These are phyloP conservation scores for Momotus momota DNA, from an alignment of 2,797 vertebrate genomes.

Conservation along the genomic window DNA sequence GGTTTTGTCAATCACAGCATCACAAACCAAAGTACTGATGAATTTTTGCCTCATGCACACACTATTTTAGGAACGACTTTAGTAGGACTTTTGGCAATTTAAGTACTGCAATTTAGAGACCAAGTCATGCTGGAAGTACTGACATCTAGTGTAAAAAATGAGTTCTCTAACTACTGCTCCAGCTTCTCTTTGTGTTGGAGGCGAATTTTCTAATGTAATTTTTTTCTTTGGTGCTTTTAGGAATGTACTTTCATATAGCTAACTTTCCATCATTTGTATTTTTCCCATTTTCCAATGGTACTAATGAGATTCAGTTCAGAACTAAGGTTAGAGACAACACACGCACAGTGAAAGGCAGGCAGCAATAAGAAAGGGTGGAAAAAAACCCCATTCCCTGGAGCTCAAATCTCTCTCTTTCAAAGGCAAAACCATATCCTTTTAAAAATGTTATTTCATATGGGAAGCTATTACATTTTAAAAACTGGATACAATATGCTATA, in stretches of 20 bases:
- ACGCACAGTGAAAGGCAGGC: not conserved
- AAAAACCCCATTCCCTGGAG: not conserved
- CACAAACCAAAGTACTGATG: not conserved
- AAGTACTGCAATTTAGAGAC: not conserved
- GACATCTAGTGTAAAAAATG: not conserved
- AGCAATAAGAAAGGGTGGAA: not conserved
- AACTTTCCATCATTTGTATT: slow-evolving; percentile 14
- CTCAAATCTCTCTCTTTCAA: not conserved
- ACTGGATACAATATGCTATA: not conserved
- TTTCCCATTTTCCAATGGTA: not conserved
- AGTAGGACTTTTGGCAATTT: slow-evolving; percentile 1
- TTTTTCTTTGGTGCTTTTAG: slow-evolving; percentile 7
- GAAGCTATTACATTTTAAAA: not conserved
- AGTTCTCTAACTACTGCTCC: not conserved
- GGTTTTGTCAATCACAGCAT: not conserved
- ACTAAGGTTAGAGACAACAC: slow-evolving; percentile 10
- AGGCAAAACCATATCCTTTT: not conserved
- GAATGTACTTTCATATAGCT: not conserved
- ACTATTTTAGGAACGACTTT: not conserved
- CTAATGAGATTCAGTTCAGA: slow-evolving; percentile 34
- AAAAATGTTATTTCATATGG: not conserved
- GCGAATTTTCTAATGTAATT: not conserved
- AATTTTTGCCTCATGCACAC: not conserved
- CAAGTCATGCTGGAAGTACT: not conserved
- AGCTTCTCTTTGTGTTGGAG: not conserved